Percentiles rank a stretch among this genome's conserved stretches.
These are phyloP conservation scores for Bombus vancouverensis DNA, from an alignment of 1,140 invertebrate genomes.

Conservation along the genomic window DNA sequence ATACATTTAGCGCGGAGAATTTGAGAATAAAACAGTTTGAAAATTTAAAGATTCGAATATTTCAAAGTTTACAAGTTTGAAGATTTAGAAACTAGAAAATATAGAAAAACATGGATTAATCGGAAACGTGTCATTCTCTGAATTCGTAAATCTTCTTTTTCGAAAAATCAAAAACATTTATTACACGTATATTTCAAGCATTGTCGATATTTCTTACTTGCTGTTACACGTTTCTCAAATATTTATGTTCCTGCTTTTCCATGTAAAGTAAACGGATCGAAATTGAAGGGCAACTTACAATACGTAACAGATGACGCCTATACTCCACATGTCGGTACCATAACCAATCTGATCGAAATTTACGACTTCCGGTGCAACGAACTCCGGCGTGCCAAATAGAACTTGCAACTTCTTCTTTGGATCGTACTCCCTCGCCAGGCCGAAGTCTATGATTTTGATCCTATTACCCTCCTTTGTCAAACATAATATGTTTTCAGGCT, in stretches of 20 bases:
- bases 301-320: conserved; percentile 98
- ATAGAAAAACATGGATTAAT: neutral
- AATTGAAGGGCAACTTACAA: conserved; percentile 89
- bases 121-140: neutral
- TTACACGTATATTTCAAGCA: neutral
- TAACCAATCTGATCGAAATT: conserved; percentile 98
- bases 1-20: neutral
- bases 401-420: conserved; percentile 95
- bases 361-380: conserved; percentile 98
- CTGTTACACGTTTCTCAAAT: neutral
- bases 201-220: neutral
- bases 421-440: conserved; percentile 95
- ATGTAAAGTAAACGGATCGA: neutral
- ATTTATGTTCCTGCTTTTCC: neutral
- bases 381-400: conserved; percentile 98
- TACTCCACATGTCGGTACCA: conserved; percentile 98
- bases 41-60: too few relatives aligned
- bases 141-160: neutral
- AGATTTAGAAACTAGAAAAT: neutral
- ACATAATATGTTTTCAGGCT: conserved; percentile 99
- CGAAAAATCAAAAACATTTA: too few relatives aligned
- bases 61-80: neutral
- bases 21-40: neutral
- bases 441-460: conserved; percentile 99
- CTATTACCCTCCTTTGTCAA: conserved; percentile 96